Conservation (phyloP, 2,113 vertebrate genomes). For the Miniopterus natalensis region DNA sequence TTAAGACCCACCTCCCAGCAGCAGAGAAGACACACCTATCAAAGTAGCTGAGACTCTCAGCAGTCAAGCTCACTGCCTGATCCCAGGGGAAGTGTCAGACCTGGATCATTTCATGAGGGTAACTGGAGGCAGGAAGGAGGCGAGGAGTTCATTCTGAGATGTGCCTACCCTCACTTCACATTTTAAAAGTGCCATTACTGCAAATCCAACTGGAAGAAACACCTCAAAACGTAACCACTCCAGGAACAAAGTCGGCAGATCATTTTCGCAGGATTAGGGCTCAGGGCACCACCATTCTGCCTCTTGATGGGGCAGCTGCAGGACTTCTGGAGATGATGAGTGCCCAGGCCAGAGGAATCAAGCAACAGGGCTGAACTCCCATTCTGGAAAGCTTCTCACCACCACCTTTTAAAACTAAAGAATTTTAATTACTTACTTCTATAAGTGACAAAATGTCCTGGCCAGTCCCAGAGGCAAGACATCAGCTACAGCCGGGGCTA, state of each 20-base stretch:
- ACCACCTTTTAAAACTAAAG: neutral
- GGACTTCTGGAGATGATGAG: too few relatives aligned
- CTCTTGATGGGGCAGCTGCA: neutral
- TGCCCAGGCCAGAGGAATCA: neutral
- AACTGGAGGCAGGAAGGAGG: neutral
- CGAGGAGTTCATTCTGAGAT: neutral
- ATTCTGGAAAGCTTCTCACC: neutral
- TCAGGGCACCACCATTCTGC: neutral
- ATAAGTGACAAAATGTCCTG: neutral
- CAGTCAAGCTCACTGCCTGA: neutral
- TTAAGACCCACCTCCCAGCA: neutral
- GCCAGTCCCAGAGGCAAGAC: neutral
- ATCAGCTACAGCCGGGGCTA: neutral
- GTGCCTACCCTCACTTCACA: neutral
- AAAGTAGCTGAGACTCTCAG: neutral
- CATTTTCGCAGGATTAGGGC: neutral
- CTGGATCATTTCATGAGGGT: rapidly evolving
- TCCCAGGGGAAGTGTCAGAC: neutral
- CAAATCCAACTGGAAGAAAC: neutral
- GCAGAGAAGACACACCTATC: neutral
- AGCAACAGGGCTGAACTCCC: neutral
- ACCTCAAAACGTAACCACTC: neutral
- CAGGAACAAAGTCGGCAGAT: neutral
- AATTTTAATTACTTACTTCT: neutral
- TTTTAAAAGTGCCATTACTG: neutral